These are phyloP conservation scores for Rhagium mordax DNA, from an alignment of 2,888 invertebrate genomes.

Conservation along the genomic window DNA sequence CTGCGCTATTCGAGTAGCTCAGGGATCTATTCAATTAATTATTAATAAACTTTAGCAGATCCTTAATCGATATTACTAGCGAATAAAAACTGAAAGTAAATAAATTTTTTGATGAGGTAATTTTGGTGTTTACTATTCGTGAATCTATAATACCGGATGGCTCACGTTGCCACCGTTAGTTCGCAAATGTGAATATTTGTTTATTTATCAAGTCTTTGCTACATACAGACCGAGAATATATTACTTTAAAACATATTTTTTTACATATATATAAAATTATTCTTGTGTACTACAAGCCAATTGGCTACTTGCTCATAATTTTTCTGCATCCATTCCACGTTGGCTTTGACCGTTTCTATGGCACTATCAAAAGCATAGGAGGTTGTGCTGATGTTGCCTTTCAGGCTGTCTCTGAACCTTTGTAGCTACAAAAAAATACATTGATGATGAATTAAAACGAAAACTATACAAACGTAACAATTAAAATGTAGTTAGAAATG, in stretches of 20 bases:
- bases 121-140: too few species aligned
- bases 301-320: conserved; percentile 69
- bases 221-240: neutral
- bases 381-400: conserved; percentile 70
- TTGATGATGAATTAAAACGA: neutral
- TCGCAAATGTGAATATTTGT: neutral
- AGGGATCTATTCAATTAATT: too few species aligned
- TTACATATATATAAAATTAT: conserved; percentile 52
- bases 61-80: too few species aligned
- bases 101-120: too few species aligned
- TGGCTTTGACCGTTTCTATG: conserved; percentile 72
- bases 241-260: neutral
- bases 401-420: conserved; percentile 66
- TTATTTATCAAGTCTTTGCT: neutral
- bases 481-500: too few species aligned
- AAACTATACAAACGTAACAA: neutral
- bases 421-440: conserved; percentile 62
- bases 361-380: conserved; percentile 72
- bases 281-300: conserved; percentile 62
- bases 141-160: too few species aligned
- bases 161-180: too few species aligned
- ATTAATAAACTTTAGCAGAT: too few species aligned
- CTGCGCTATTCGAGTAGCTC: too few species aligned
- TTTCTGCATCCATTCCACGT: conserved; percentile 75
- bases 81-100: too few species aligned